Base-by-base conservation (phyloP, 2,797 vertebrate species). In the Alca torda region DNA sequence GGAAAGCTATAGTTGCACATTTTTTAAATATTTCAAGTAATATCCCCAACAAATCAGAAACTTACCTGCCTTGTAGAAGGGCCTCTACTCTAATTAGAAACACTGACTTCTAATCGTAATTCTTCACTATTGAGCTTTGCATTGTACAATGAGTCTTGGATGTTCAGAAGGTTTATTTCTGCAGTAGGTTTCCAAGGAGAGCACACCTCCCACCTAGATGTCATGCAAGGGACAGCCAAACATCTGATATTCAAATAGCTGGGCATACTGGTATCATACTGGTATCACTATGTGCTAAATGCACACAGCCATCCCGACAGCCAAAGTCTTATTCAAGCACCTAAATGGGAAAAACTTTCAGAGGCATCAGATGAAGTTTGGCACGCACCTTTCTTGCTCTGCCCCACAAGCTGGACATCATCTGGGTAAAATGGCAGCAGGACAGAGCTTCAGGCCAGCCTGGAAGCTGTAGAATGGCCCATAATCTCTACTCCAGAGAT, bases 321-420 rank as follows among this genome's bases (percentile, higher is more conserved):
- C 11, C 7, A 0, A 0, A 35, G 24, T 53, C n/a, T 57, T 46
- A 61, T 8, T 54, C 0, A 3, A 61, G 30, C 26, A 5, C 21
- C 33, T 79, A 43, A 65, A 78, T 10, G 16, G 31, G 6, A 31
- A 79, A 91, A 67, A 45, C 8, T 57, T 72, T 51, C 16, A 86
- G 41, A 90, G n/a, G 12, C 33, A 75, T n/a, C 18, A 53, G 43
- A n/a, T 11, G 9, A n/a, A 39, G 18, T n/a, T 63, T 57, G 14
- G 25, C 28, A 56, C 0, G 0, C 3, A 26, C 10, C 17, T 35
- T 78, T 56, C 57, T 56, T 53, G 13, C 19, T 70, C 35, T 91
- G n/a, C 7, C 20, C 17, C 39, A 67, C 31, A 41, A 50, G 10
- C 21, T 79, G n/a, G 33, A 37, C 10, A 33, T 20, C 30, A 51